These are phyloP conservation scores for Vesta saturnalis DNA, from an alignment of 2,888 invertebrate genomes.

Conservation along the genomic window DNA sequence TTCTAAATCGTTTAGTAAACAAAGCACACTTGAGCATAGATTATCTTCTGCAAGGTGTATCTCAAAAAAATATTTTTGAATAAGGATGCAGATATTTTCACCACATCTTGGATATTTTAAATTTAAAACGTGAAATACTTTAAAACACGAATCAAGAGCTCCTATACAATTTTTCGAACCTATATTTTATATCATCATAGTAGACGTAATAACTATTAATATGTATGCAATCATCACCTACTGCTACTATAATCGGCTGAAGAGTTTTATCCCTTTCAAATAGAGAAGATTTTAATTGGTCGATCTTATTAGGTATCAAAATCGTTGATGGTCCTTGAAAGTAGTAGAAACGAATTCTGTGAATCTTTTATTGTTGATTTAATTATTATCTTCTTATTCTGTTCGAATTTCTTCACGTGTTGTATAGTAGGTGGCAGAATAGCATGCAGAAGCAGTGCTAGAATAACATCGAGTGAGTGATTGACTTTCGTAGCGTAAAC, in stretches of 20 bases:
- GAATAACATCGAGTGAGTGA: neutral
- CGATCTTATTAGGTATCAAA: neutral
- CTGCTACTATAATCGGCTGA: neutral
- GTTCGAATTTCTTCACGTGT: neutral
- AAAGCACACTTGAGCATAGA: neutral
- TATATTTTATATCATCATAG: neutral
- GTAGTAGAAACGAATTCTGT: conserved; percentile 2
- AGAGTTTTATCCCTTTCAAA: neutral
- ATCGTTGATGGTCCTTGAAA: neutral
- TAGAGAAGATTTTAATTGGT: neutral
- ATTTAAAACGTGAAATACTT: neutral
- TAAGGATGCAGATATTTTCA: neutral
- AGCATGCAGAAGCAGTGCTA: neutral
- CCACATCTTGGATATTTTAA: neutral
- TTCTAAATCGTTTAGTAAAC: neutral
- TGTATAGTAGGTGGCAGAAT: neutral
- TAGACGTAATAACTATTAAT: neutral
- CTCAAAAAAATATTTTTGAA: neutral
- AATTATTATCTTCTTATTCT: neutral
- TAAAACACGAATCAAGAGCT: neutral
- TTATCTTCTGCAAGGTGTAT: neutral
- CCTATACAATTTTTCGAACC: neutral
- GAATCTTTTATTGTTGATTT: conserved; percentile 14
- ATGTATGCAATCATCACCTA: neutral
- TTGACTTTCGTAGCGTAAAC: too few species aligned